Conservation (phyloP, 2,113 vertebrate genomes). For the Carollia perspicillata region DNA sequence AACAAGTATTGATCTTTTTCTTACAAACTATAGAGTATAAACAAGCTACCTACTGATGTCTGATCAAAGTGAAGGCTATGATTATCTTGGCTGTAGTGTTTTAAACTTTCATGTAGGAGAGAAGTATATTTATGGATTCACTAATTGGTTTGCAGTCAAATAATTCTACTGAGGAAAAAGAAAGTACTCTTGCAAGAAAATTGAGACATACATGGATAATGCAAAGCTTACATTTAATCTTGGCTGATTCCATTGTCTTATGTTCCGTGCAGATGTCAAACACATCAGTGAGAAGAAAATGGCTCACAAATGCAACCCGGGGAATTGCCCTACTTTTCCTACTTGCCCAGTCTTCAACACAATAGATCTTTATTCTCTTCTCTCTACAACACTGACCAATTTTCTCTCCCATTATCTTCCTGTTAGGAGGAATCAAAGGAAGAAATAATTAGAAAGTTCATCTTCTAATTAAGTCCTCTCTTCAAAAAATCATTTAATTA, state of each 20-base stretch:
- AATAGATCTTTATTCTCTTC: not conserved
- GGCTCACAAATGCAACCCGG: not conserved
- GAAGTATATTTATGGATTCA: slow-evolving; percentile 47
- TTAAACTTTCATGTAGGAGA: slow-evolving; percentile 32
- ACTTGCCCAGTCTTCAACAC: not conserved
- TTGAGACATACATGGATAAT: not conserved
- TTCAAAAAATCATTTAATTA: slow-evolving; percentile 29
- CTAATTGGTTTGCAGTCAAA: slow-evolving; percentile 75
- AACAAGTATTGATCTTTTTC: slow-evolving; percentile 14
- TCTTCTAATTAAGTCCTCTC: not conserved
- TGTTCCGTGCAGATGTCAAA: slow-evolving; percentile 1
- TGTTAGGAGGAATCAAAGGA: not conserved
- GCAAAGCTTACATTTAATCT: slow-evolving; percentile 50
- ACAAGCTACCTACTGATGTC: not conserved
- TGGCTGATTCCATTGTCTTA: not conserved
- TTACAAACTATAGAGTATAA: not conserved
- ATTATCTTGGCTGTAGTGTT: slow-evolving; percentile 45
- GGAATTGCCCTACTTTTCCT: not conserved
- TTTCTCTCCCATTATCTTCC: not conserved
- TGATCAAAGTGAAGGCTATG: slow-evolving; percentile 49
- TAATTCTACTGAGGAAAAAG: slow-evolving; percentile 51
- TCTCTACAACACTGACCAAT: not conserved
- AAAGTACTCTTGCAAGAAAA: slow-evolving; percentile 42
- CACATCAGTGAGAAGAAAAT: not conserved
- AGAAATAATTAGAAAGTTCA: not conserved